Evolutionary conservation across 2,888 invertebrate species (phyloP).

Genomic region (Hydraecia micacea): DNA sequence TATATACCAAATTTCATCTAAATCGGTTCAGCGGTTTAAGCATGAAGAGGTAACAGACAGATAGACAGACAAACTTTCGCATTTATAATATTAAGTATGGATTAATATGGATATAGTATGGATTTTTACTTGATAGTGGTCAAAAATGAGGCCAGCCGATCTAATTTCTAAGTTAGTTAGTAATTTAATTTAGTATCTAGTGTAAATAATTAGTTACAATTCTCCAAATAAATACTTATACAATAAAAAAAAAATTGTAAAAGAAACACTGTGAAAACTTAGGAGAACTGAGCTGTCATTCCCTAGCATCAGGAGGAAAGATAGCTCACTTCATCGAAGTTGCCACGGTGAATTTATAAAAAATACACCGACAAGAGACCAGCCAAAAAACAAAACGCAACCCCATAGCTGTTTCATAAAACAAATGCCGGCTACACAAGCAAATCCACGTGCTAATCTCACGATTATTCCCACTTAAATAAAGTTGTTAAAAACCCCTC

Average conservation of each 20-base stretch:
- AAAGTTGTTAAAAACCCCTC: constrained; percentile 64
- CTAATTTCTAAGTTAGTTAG: not conserved
- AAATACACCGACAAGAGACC: not conserved
- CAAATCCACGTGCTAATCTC: constrained; percentile 40
- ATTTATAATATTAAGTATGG: too few relatives aligned
- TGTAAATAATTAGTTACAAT: too few relatives aligned
- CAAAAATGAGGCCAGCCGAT: too few relatives aligned
- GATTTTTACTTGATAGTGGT: too few relatives aligned
- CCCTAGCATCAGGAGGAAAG: not conserved
- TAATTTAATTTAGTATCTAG: too few relatives aligned
- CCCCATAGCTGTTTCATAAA: constrained; percentile 9
- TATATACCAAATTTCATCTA: too few relatives aligned
- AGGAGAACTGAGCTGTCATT: not conserved
- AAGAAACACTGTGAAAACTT: not conserved
- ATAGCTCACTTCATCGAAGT: not conserved
- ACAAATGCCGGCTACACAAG: constrained; percentile 27
- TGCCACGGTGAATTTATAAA: too few relatives aligned
- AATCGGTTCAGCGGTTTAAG: too few relatives aligned
- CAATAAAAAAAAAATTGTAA: not conserved
- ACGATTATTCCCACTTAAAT: constrained; percentile 55
- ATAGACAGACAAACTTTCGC: too few relatives aligned
- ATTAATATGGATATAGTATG: too few relatives aligned
- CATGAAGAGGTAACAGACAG: too few relatives aligned
- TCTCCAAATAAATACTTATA: too few relatives aligned
- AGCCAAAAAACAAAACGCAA: not conserved